Base-by-base conservation (phyloP, 2,797 vertebrate species). In the Hyperoplus lanceolatus region DNA sequence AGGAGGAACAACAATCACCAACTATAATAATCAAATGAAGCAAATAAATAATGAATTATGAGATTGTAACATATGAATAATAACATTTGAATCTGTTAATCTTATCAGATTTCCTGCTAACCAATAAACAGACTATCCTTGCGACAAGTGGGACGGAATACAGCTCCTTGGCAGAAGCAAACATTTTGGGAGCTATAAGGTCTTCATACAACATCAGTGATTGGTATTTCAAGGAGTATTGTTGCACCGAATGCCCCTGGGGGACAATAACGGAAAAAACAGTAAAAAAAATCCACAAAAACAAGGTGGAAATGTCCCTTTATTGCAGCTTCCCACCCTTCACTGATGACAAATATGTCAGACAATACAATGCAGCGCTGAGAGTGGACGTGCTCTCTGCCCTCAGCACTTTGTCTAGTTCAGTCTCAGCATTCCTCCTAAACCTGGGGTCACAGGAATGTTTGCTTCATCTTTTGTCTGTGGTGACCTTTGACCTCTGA, bases 391-490 rank as follows among this genome's bases (percentile, higher is more conserved):
- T 1, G 39, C 43, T 11, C 70, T 46, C 18, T 72, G 66, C 80
- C 84, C 76, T 75, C 65, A 1, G 61, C 79, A 70, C 70, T 62
- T 77, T 74, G 58, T 76, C 63, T 1, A 3, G 54, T 55, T 77
- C 72, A 48, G 38, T 70, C 41, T 57, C 50, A 46, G 67, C 36
- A 82, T 75, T 73, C 45, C 29, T 63, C 13, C 5, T 73, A 61
- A 66, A 54, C 73, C 41, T 0, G 4, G 6, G 66, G 70, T 77
- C 66, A 4, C 42, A 5, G 43, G 36, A 36, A 8, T 70, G 70
- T 87, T 87, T 83, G 82, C 81, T 88, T 55, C 45, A 11, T 29
- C 50, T 59, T 60, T 79, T 71, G 85, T 85, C 58, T 55, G 75
- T 71, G 2, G 57, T 1, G 73, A 81, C 77, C 80, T 77, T 54